These are phyloP conservation scores for Neoniphon sammara DNA, from an alignment of 2,797 vertebrate species.

Conservation along the genomic window DNA sequence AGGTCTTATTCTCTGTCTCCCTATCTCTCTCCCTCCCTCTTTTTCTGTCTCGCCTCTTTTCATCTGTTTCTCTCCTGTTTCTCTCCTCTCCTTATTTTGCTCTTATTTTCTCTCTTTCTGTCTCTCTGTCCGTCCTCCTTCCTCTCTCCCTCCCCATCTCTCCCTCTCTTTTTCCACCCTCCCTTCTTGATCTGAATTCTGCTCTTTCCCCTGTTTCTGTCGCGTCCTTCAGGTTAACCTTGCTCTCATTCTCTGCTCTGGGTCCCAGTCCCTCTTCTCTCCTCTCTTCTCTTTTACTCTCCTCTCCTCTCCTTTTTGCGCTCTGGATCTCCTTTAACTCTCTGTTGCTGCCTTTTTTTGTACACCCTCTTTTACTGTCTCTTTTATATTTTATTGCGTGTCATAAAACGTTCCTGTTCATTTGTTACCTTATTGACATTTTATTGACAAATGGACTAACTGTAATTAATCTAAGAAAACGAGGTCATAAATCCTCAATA, in stretches of 20 bases:
- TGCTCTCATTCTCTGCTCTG: constrained; percentile 63
- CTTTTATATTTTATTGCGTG: neutral
- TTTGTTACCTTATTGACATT: constrained; percentile 3
- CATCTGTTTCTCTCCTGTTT: too few species aligned
- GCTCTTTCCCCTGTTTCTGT: constrained; percentile 51
- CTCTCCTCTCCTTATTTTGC: too few species aligned
- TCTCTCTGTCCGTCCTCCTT: neutral
- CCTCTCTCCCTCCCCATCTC: constrained; percentile 19
- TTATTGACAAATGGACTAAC: constrained; percentile 22
- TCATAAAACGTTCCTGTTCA: neutral
- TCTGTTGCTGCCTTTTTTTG: constrained; percentile 3
- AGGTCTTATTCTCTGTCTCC: constrained; percentile 15
- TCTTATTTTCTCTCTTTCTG: neutral
- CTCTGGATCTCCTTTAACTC: too few species aligned
- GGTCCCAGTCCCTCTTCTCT: constrained; percentile 33
- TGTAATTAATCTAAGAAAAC: constrained; percentile 18
- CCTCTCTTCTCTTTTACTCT: neutral
- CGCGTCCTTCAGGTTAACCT: constrained; percentile 72
- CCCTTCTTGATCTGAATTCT: constrained; percentile 66
- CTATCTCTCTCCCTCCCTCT: neutral
- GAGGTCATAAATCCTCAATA: constrained; percentile 20
- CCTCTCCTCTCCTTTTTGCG: neutral
- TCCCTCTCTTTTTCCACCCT: constrained; percentile 2
- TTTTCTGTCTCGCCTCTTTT: constrained; percentile 5
- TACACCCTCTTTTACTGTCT: neutral